Conservation (phyloP, 53 echinoderm and acorn worm genomes). For the Mesocentrotus franciscanus region DNA sequence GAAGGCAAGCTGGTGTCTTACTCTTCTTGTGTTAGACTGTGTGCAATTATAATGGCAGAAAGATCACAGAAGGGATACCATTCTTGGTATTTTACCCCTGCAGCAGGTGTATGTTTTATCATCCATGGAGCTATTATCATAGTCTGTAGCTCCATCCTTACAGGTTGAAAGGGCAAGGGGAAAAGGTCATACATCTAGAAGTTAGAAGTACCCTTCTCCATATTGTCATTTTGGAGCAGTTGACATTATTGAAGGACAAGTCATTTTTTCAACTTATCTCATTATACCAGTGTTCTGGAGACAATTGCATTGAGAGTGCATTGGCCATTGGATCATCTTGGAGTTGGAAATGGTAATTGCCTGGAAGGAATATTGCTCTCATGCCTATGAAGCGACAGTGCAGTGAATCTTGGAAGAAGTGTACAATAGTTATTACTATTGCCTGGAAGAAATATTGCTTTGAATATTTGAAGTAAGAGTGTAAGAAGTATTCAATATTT, state of each 20-base stretch:
- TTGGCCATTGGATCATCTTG: too few relatives aligned
- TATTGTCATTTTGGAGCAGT: background rate
- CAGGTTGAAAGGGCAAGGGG: background rate
- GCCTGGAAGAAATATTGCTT: too few relatives aligned
- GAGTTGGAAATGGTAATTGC: too few relatives aligned
- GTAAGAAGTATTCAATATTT: too few relatives aligned
- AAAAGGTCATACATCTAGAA: background rate
- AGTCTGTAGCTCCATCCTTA: background rate
- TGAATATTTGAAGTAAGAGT: too few relatives aligned
- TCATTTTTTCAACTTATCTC: background rate
- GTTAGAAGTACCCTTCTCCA: background rate
- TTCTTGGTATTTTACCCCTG: background rate
- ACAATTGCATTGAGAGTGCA: background rate
- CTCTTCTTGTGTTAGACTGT: background rate
- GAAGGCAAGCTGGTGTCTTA: background rate
- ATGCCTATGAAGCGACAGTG: too few relatives aligned
- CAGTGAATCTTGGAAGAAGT: too few relatives aligned
- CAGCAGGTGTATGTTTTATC: conserved; percentile 19
- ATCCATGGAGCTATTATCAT: background rate
- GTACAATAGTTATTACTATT: too few relatives aligned
- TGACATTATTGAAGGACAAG: background rate
- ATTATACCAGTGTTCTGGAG: background rate
- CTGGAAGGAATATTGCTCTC: too few relatives aligned
- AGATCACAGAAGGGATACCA: background rate
- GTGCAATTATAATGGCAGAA: background rate